A percentile compares a stretch with the other conserved stretches of the same genome.
phyloP scores from a whole-genome alignment of 2,113 vertebrate species.

The Montifringilla adamsi region DNA sequence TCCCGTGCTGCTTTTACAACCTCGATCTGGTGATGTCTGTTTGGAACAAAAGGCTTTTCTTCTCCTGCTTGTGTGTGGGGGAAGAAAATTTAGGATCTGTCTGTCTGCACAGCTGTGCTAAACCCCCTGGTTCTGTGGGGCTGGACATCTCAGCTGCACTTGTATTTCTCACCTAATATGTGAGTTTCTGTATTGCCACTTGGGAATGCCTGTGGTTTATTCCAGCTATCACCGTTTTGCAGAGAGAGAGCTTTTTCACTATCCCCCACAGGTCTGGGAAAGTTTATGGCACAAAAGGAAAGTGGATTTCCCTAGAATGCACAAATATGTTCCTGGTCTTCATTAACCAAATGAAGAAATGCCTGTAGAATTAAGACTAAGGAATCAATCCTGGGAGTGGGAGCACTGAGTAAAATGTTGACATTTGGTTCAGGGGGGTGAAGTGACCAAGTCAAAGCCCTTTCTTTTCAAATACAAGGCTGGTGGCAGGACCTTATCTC shows the following conservation, averaged over 20 bases:
- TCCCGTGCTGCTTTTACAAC: background rate
- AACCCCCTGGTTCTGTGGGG: background rate
- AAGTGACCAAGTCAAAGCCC: background rate
- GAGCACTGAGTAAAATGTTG: background rate
- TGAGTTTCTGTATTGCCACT: background rate
- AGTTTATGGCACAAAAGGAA: background rate
- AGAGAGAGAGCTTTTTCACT: background rate
- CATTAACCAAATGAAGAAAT: background rate
- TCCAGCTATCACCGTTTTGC: background rate
- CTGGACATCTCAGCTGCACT: background rate
- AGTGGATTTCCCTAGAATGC: background rate
- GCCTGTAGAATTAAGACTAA: background rate
- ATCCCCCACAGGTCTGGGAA: background rate
- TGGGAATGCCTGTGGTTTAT: background rate
- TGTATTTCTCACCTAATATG: accelerated
- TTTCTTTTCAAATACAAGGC: background rate
- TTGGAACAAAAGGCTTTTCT: background rate
- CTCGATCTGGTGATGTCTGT: background rate
- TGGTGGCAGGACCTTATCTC: background rate
- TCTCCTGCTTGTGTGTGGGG: accelerated
- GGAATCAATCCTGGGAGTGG: background rate
- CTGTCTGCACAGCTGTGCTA: background rate
- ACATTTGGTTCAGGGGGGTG: accelerated
- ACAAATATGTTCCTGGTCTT: background rate
- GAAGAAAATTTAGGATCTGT: background rate